Base-by-base conservation (phyloP, 2,797 vertebrate species). In the Scolopax rusticola region DNA sequence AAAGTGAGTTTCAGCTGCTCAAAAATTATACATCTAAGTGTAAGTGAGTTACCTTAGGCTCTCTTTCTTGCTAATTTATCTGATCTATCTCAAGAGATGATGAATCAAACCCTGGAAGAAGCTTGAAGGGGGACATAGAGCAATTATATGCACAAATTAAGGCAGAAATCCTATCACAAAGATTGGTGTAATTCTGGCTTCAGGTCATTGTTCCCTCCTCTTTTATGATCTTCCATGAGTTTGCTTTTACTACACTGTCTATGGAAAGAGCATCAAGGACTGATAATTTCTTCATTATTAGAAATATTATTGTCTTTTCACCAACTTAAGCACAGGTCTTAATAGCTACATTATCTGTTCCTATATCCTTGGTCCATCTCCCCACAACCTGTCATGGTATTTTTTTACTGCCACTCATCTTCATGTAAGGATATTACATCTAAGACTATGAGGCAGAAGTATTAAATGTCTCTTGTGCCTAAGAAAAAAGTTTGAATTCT, bases 91-190 rank as follows among this genome's bases (percentile, higher is more conserved):
- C 88, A 94, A 81, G 53, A 91, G 50, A 68, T 36, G 73, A 94
- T 90, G 91, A 94, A 80, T 93, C 61, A 71, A 67, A 79, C n/a
- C 64, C 59, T 85, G n/a, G 75, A 85, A 89, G 64, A 17, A 92
- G 11, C 30, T 92, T 78, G 57, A 77, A 92, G 69, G 32, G 33
- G 47, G 14, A 74, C 30, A 60, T 12, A 68, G 64, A 88, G 54
- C 59, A 93, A 88, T 91, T 86, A 75, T 33, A 80, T 47, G 36
- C 68, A 91, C 36, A 93, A 86, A 95, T 88, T 91, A 94, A 84
- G 60, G 76, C 41, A 91, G 65, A 73, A 95, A 81, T 78, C 24
- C 45, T 78, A 16, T 65, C 50, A 77, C 32, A 93, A 87, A 87
- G 41, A 64, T 28, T 27, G 78, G 9, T 8, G 9, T 47, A 92